Evolutionary conservation across 2,113 vertebrate genomes (phyloP), one percentile per base, ranked within the genome.

Genomic region (Rhea americana): DNA sequence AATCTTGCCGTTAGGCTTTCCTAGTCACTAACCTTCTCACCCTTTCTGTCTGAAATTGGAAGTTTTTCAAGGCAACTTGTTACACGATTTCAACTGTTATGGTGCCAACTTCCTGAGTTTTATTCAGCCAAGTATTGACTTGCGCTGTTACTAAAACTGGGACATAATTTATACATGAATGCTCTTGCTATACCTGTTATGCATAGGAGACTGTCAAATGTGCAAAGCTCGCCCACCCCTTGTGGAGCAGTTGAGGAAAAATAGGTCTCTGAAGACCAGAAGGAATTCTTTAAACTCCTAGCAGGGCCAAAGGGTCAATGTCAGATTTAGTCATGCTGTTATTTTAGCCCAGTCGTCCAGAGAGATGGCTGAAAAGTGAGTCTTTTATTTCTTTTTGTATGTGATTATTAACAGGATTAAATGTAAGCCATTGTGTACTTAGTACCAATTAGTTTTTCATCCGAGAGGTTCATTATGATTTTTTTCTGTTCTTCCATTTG

Each of bases 271-370:
- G 93, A 95, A 95, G 83, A 80, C 96, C 93, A 96, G 96, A 96
- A 97, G 92, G 97, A 97, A 97, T 96, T 97, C 96, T 97, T 96
- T 97, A 96, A 96, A 96, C 96, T 97, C 95, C 92, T 96, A 93
- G 82, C 94, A 93, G 95, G 97, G 97, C 96, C 96, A 97, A 95
- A 92, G 95, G 97, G 96, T 97, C 97, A 96, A 96, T 97, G 96
- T 97, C 96, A 96, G 97, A 97, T 97, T 97, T 97, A 97, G 96
- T 97, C 96, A 92, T 96, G 97, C 97, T 97, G 97, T 97, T 97
- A 97, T 97, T 97, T 97, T 97, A 97, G 96, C 96, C 96, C 95
- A 96, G 96, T 97, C 96, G 96, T 96, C 97, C 97, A 96, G 96
- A 97, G 97, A 97, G 96, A 96, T 96, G 96, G 96, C 96, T 97